Evolutionary conservation across 2,888 invertebrate species (phyloP), one percentile per base, ranked within the genome.

Genomic region (Oeneis ivallda): DNA sequence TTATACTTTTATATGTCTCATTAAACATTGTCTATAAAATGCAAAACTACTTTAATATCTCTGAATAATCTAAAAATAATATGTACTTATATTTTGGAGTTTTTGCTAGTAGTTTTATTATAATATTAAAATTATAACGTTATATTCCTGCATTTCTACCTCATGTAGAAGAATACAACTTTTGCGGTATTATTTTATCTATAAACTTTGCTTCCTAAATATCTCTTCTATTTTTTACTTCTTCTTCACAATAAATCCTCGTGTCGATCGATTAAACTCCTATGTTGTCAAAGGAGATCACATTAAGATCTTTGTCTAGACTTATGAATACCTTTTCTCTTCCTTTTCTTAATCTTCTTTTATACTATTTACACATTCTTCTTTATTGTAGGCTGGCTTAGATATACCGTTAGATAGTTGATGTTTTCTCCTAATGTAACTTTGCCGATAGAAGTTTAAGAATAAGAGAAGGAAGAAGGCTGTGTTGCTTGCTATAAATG

Each of bases 401-500:
- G 15, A 17, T 9, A 50, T 19, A 8, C 61, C 61, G 19, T 61
- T 61, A 0, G 26, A 52, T 41, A 26, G 19, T n/a, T 43, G 11
- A n/a, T 65, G 17, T 7, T 61, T 54, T n/a, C 41, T 60, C 8
- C 32, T 50, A 10, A 9, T 76, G 66, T 91, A 91, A 62, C 76
- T 88, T 64, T 89, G 83, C n/a, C 81, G 76, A 70, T 95, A 95
- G 79, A 95, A 95, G 71, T 94, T 93, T 4, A 93, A 82, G 76
- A 95, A 95, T 19, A 95, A 89, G 59, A 94, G 87, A 0, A 95
- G 80, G 74, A 95, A 94, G 37, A 94, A 87, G 0, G 76, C 74
- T 0, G 94, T 92, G 76, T 95, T 94, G 54, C 90, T 78, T 0
- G 88, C 83, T 26, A 94, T 89, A 72, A 95, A 92, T n/a, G 87